phyloP scores from a whole-genome alignment of 1,140 invertebrate genomes.

The Homarus americanus region DNA sequence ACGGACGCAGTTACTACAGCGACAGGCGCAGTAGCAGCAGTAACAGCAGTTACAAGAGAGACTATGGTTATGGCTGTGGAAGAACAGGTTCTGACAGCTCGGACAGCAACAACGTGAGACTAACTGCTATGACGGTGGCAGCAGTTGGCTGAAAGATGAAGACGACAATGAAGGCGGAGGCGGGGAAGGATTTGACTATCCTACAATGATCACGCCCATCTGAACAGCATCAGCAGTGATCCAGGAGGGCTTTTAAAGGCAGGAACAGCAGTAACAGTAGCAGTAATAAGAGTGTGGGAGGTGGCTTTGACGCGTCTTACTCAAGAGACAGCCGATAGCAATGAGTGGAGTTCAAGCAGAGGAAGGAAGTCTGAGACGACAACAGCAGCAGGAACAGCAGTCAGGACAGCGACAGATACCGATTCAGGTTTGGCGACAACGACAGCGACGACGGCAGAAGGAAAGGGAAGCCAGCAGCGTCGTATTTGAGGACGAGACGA shows the following conservation, averaged over 20 bases:
- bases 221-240: not conserved
- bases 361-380: not conserved
- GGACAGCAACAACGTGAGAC: not conserved
- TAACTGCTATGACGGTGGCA: not conserved
- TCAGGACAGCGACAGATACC: not conserved
- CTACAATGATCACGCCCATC: not conserved
- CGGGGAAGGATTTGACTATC: not conserved
- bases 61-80: not conserved
- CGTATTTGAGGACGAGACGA: not conserved
- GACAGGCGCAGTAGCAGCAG: not conserved
- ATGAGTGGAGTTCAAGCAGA: not conserved
- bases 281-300: not conserved
- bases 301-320: not conserved
- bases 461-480: not conserved
- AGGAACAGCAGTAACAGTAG: not conserved
- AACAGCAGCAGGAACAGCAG: not conserved
- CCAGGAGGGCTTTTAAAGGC: too few species aligned
- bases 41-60: not conserved
- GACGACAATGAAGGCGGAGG: not conserved
- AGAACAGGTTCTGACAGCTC: not conserved
- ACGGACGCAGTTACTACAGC: not conserved
- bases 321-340: not conserved
- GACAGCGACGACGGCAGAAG: not conserved
- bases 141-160: not conserved
- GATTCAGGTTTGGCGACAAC: not conserved